Percentiles rank a stretch among this genome's conserved stretches.
Conservation (phyloP, 2,797 vertebrate genomes). For the Danio choprae region DNA sequence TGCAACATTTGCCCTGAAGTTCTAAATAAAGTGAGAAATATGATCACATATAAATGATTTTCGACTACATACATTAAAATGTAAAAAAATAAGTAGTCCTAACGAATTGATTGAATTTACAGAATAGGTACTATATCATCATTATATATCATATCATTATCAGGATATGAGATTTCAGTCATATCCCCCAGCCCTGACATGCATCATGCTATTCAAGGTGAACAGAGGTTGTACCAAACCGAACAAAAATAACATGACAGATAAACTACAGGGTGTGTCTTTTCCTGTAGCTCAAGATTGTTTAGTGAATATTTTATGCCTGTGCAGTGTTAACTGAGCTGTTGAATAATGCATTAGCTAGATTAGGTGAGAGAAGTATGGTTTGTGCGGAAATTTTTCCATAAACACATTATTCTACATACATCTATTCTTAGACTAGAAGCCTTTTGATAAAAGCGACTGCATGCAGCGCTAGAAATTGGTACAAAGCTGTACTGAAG, state of each 20-base stretch:
- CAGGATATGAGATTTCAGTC: no score
- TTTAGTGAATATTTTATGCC: conserved; percentile 68
- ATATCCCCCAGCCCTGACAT: no score
- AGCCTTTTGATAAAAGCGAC: background rate
- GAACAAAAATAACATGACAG: background rate
- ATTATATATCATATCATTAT: no score
- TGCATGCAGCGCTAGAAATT: background rate
- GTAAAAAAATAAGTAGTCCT: no score
- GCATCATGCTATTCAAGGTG: background rate
- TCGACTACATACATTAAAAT: no score
- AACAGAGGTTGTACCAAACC: background rate
- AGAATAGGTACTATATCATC: no score
- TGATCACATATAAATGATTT: no score
- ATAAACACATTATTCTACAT: conserved; percentile 32
- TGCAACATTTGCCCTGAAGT: no score
- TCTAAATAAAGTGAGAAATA: no score
- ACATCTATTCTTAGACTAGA: background rate
- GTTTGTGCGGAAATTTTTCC: conserved; percentile 44
- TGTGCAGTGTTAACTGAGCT: conserved; percentile 36
- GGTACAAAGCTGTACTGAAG: background rate
- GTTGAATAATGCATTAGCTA: conserved; percentile 42
- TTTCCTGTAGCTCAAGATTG: conserved; percentile 55
- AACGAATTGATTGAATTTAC: no score
- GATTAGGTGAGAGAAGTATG: conserved; percentile 48
- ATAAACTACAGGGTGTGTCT: conserved; percentile 23